Evolutionary conservation across 2,113 vertebrate species (phyloP).

Genomic region (Dasypus novemcinctus): DNA sequence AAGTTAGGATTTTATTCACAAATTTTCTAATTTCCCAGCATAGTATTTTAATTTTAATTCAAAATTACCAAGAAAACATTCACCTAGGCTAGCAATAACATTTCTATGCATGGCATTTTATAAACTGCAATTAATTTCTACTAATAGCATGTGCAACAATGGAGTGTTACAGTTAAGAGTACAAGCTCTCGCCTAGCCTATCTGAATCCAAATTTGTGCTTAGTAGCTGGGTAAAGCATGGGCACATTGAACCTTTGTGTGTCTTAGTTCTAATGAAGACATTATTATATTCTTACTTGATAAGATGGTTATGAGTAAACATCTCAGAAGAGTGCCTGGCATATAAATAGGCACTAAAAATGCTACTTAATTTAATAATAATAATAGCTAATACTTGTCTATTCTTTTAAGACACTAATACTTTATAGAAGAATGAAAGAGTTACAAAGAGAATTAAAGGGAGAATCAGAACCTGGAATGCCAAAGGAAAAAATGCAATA

Average conservation of each 20-base stretch:
- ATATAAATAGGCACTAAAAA: not conserved
- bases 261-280: not conserved
- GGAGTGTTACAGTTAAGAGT: not conserved
- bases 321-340: not conserved
- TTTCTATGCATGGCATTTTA: not conserved
- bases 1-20: constrained; percentile 10
- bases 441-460: not conserved
- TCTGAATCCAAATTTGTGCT: not conserved
- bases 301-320: not conserved
- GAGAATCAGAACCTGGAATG: not conserved
- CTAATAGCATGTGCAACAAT: not conserved
- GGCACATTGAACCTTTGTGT: not conserved
- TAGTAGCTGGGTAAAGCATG: not conserved
- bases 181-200: not conserved
- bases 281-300: not conserved
- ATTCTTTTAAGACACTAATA: not conserved
- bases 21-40: not conserved
- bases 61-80: not conserved
- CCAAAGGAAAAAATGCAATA: not conserved
- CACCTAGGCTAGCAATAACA: not conserved
- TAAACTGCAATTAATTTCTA: not conserved
- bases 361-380: not conserved
- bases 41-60: not conserved
- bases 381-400: not conserved
- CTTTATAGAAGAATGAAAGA: not conserved